Base-by-base conservation (phyloP, 2,797 vertebrate genomes). In the Liparis tanakae region DNA sequence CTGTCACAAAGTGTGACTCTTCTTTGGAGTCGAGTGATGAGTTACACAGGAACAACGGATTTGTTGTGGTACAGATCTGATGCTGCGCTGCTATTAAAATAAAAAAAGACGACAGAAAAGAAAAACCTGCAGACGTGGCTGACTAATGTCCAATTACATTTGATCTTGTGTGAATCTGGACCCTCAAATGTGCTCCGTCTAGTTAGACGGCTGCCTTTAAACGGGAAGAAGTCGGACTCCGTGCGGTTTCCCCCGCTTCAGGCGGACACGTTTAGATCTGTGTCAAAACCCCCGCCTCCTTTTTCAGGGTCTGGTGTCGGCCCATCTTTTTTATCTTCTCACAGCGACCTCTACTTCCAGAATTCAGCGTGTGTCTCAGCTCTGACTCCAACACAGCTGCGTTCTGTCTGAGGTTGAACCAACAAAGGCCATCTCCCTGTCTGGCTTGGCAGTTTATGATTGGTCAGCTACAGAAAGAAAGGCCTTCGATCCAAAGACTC, bases 401-500 rank as follows among this genome's bases (percentile, higher is more conserved):
- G 66, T 41, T 74, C 67, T 67, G 64, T 79, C 63, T 62, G 61
- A 83, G 68, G 55, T 76, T 73, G 41, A 43, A 63, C 71, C 51
- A 17, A 8, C 6, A 34, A 80, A 53, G 59, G 48, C 63, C 22
- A 1, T 43, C 58, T 72, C 51, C 51, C 33, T 30, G 67, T 79
- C 73, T 53, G 15, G 53, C 64, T 63, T 65, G 82, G 86, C 86
- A 86, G 79, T 80, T 85, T 79, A 79, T 89, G 73, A 84, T 83
- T 84, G 74, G 74, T 85, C 76, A 51, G 80, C 76, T 84, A 81
- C 77, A 75, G 72, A 85, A 83, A 75, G 72, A 85, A 83, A 79
- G 75, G 73, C 79, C 76, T 80, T 30, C 81, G 75, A 82, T 51
- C 50, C 18, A 25, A 51, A 64, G 41, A 70, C 53, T 65, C 14